Evolutionary conservation across 2,113 vertebrate genomes (phyloP), one percentile per base, ranked within the genome.

Genomic region (Anguilla japonica): DNA sequence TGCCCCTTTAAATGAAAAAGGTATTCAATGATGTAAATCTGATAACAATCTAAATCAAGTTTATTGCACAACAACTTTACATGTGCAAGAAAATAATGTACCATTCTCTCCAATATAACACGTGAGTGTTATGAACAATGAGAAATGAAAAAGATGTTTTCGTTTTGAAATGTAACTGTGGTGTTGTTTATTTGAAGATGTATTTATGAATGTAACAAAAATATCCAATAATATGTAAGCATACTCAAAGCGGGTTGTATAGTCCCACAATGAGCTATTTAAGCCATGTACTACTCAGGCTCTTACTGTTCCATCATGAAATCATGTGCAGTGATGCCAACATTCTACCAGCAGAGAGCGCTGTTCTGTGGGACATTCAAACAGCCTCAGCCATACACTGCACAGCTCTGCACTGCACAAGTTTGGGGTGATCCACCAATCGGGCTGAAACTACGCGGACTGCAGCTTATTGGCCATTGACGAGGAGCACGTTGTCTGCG

Each of bases 241-340:
- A 20, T 85, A 85, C 40, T 82, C 67, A 86, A 80, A 85, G 41
- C 81, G 80, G 85, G 86, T 87, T 63, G 18, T 67, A 75, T 91
- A 80, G 81, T 84, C 79, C 80, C 41, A 71, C 79, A 15, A 81
- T 82, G 41, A 80, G 26, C 39, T 85, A 78, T 84, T 88, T 89
- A 81, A 91, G 92, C 89, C 92, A 93, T 93, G 89, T 88, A 89
- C 87, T 92, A 92, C 93, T 94, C 93, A 94, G 94, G 92, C 94
- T 92, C 90, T 83, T 83, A 88, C 83, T 86, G 14, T 81, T 88
- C 84, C 26, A 86, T 88, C 84, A 88, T 87, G 87, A 89, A 89
- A 83, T 71, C 81, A 79, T 71, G 88, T 90, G 91, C 92, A 91
- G 93, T 90, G 89, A 91, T 88, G 91, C 85, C 87, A 84, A 88